phyloP scores from a whole-genome alignment of 2,797 vertebrate species.

The Enoplosus armatus region DNA sequence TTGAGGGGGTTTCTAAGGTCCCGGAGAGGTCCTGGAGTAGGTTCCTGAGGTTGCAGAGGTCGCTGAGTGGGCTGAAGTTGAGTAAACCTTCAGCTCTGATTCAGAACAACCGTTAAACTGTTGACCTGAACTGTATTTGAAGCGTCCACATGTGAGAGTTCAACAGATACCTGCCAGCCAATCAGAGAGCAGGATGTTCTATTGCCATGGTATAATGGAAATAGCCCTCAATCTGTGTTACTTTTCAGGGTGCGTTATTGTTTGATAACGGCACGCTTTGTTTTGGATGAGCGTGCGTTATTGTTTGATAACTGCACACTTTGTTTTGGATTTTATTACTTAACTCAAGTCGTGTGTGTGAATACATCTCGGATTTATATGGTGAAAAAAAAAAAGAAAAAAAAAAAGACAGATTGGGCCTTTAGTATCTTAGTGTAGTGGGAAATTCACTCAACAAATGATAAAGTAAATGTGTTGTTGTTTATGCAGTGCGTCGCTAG shows the following conservation, averaged over 20 bases:
- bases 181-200: background rate
- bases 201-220: background rate
- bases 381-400: background rate
- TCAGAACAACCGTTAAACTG: background rate
- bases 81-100: background rate
- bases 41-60: background rate
- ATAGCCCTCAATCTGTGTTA: background rate
- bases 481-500: conserved; percentile 8
- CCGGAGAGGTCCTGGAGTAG: background rate
- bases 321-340: background rate
- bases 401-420: conserved; percentile 3
- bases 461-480: conserved; percentile 14
- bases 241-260: background rate
- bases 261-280: background rate
- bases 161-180: background rate
- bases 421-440: conserved; percentile 2
- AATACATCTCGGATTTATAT: background rate
- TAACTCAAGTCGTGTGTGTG: background rate
- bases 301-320: conserved; percentile 7
- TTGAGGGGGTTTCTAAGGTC: background rate
- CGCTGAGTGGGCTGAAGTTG: background rate
- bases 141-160: background rate
- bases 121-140: background rate
- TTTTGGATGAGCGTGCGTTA: background rate
- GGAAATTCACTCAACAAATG: background rate